phyloP scores from a whole-genome alignment of 2,113 vertebrate genomes.

The Coturnix japonica region DNA sequence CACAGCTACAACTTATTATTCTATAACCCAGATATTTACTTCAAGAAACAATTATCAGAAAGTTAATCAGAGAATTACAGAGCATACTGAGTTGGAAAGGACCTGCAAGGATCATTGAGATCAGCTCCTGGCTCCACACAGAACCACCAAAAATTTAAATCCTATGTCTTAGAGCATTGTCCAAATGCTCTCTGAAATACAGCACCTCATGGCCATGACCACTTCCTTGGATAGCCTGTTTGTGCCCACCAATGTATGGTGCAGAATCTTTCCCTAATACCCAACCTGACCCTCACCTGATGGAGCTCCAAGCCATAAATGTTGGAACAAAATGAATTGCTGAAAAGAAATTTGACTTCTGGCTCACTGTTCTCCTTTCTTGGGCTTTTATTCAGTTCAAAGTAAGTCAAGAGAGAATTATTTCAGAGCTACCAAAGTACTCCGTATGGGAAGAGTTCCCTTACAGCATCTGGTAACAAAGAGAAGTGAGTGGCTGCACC shows the following conservation, averaged over 20 bases:
- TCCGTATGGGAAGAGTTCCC: background rate
- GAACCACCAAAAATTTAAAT: background rate
- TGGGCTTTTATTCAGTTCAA: background rate
- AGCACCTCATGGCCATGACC: background rate
- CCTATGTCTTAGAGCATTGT: background rate
- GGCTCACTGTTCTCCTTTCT: background rate
- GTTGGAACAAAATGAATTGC: rapidly evolving
- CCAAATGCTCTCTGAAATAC: background rate
- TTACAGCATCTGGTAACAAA: background rate
- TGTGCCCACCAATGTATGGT: background rate
- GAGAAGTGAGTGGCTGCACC: background rate
- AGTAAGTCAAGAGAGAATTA: background rate
- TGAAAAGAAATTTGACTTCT: background rate
- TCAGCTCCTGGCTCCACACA: background rate
- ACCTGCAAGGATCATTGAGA: background rate
- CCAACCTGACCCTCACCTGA: background rate
- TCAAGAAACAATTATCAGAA: background rate
- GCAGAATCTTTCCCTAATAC: background rate
- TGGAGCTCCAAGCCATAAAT: background rate
- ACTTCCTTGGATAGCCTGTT: background rate
- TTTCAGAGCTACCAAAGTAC: background rate
- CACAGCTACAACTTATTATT: background rate
- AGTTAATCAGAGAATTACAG: background rate
- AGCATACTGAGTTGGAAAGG: background rate
- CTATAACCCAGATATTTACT: background rate